These are phyloP conservation scores for Lasioglossum figueresi DNA, from an alignment of 2,888 invertebrate genomes.

Conservation along the genomic window DNA sequence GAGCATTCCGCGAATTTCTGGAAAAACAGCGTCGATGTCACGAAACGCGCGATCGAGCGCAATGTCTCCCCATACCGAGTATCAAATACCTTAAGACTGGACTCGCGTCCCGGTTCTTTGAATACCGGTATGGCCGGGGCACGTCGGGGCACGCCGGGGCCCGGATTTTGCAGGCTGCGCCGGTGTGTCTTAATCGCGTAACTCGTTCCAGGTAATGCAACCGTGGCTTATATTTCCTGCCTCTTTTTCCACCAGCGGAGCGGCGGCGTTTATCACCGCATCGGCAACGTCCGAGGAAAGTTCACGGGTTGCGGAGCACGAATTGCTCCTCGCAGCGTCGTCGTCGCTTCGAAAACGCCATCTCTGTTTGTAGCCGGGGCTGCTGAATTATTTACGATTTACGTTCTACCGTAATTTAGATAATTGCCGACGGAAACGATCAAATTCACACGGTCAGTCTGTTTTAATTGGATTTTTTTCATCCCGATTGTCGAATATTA, in stretches of 20 bases:
- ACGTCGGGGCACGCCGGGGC: slow-evolving; percentile 42
- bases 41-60: slow-evolving; percentile 48
- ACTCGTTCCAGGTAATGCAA: slow-evolving; percentile 58
- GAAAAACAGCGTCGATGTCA: slow-evolving; percentile 59
- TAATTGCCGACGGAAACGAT: slow-evolving; percentile 33
- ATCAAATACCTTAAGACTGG: slow-evolving; percentile 60
- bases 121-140: slow-evolving; percentile 62
- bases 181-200: slow-evolving; percentile 60
- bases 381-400: slow-evolving; percentile 19
- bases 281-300: slow-evolving; percentile 44
- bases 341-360: background rate
- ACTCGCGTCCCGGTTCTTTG: slow-evolving; percentile 60
- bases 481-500: background rate
- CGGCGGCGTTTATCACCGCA: slow-evolving; percentile 51
- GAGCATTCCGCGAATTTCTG: slow-evolving; percentile 60
- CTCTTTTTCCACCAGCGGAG: background rate
- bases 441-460: slow-evolving; percentile 36
- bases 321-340: slow-evolving; percentile 32
- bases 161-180: slow-evolving; percentile 50
- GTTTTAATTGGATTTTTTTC: slow-evolving; percentile 26
- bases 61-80: slow-evolving; percentile 49
- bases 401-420: background rate
- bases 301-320: slow-evolving; percentile 58
- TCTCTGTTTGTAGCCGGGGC: background rate
- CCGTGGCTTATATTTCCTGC: slow-evolving; percentile 59